Evolutionary conservation across 2,888 invertebrate genomes (phyloP).

Genomic region (Allygus modestus): DNA sequence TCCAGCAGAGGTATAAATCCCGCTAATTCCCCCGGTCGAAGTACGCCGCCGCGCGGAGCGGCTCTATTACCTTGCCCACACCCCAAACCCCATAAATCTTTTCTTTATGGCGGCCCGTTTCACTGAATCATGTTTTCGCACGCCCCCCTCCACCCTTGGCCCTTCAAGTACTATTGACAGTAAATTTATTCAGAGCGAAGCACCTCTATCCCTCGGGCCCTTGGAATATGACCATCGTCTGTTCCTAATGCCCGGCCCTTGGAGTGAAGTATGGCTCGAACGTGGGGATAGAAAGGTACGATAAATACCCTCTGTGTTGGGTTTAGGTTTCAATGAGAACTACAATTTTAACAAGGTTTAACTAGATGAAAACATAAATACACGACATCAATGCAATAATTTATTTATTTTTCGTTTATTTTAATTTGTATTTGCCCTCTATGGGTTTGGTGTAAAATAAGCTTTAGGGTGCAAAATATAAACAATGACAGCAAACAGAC

Average conservation of each 20-base stretch:
- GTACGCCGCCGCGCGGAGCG: neutral
- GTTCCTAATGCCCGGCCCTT: constrained; percentile 40
- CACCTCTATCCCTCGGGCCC: constrained; percentile 9
- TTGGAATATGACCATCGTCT: constrained; percentile 27
- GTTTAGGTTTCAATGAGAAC: neutral
- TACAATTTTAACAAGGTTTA: too few relatives aligned
- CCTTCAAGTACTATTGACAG: constrained; percentile 46
- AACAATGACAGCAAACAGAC: too few relatives aligned
- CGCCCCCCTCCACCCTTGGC: constrained; percentile 43
- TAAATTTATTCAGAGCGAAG: constrained; percentile 50
- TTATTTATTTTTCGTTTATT: too few relatives aligned
- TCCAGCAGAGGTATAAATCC: constrained; percentile 53
- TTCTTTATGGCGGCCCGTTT: constrained; percentile 61
- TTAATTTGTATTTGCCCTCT: too few relatives aligned
- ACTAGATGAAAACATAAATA: too few relatives aligned
- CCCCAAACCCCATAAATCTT: constrained; percentile 60
- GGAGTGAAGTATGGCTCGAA: neutral
- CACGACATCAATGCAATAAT: too few relatives aligned
- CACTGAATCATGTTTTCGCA: constrained; percentile 64
- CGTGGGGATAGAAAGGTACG: neutral
- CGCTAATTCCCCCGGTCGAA: constrained; percentile 48
- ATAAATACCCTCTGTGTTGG: neutral
- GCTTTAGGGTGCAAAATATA: too few relatives aligned
- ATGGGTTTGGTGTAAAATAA: too few relatives aligned
- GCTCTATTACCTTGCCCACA: constrained; percentile 49